Evolutionary conservation across 2,888 invertebrate genomes (phyloP).

Genomic region (Diarsia brunnea): DNA sequence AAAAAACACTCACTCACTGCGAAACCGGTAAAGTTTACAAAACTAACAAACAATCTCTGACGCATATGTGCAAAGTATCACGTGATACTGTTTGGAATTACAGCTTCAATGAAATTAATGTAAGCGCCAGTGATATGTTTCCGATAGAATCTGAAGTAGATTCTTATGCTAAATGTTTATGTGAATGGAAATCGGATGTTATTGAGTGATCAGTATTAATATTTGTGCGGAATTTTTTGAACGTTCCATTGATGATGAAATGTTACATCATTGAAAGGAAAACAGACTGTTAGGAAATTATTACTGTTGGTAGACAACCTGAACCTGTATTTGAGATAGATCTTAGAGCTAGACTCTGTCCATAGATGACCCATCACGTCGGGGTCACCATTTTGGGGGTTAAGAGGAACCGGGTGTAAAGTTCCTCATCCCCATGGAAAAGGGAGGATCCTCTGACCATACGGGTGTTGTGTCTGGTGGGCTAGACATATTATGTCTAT

Average conservation of each 20-base stretch:
- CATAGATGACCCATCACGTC: too few species aligned
- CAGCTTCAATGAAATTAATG: slow-evolving; percentile 27
- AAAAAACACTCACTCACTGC: neutral
- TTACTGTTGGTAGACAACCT: neutral
- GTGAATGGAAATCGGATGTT: slow-evolving; percentile 31
- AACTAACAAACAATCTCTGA: slow-evolving; percentile 16
- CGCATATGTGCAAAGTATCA: slow-evolving; percentile 19
- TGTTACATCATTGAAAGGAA: neutral
- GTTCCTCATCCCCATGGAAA: too few species aligned
- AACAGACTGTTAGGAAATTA: neutral
- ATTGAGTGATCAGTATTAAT: slow-evolving; percentile 29
- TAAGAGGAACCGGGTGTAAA: too few species aligned
- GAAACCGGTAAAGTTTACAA: slow-evolving; percentile 13
- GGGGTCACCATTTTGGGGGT: too few species aligned
- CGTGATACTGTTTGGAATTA: slow-evolving; percentile 32
- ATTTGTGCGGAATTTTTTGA: slow-evolving; percentile 10
- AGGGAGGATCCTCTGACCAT: too few species aligned
- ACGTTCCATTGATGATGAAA: slow-evolving; percentile 17
- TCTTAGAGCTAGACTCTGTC: neutral
- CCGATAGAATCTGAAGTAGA: slow-evolving; percentile 11
- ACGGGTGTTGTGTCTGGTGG: too few species aligned
- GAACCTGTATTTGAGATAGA: neutral
- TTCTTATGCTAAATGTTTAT: slow-evolving; percentile 41
- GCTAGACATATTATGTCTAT: too few species aligned
- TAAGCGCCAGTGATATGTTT: slow-evolving; percentile 25